Evolutionary conservation across 1,140 invertebrate genomes (phyloP), one percentile per base, ranked within the genome.

Genomic region (Microplitis demolitor): DNA sequence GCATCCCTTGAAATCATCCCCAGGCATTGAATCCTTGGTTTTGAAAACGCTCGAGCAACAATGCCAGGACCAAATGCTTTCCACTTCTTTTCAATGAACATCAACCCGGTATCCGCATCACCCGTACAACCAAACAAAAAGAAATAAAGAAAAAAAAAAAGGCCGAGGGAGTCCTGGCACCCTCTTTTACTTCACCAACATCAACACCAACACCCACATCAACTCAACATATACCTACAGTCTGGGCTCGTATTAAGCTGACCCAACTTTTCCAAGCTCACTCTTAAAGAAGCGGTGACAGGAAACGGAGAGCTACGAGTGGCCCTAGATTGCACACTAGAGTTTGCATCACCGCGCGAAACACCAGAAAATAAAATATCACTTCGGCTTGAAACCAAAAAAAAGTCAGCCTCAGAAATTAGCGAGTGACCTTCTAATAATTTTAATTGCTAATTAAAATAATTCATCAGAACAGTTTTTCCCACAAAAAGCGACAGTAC

Each of bases 11-110:
- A 14, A 35, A 14, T 34, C 34, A 31, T 61, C 58, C 34, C 24
- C 58, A 31, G 58, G 13, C 33, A 54, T 76, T 66, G 70, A 70
- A 69, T 72, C 74, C 66, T 76, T 69, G 45, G 58, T 71, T 74
- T 74, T 74, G 51, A 72, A 72, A 76, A 76, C 72, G 69, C 74
- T 62, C 4, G 14, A 68, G 66, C 73, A 74, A 77, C 75, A 77
- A 77, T 77, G 66, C 69, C 61, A 69, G 35, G 58, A 66, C 63
- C 62, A 71, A 76, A 74, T 76, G 70, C 69, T 69, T 73, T 72
- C 74, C 74, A 76, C 76, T 74, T 75, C 74, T 69, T 72, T 76
- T 77, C 74, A 73, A 77, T 70, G 63, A 70, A 63, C 24, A 24
- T 24, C 61, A 58, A 74, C 54, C 60, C 16, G 33, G 45, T 63